Evolutionary conservation across 2,113 vertebrate genomes (phyloP).

Genomic region (Bos taurus): DNA sequence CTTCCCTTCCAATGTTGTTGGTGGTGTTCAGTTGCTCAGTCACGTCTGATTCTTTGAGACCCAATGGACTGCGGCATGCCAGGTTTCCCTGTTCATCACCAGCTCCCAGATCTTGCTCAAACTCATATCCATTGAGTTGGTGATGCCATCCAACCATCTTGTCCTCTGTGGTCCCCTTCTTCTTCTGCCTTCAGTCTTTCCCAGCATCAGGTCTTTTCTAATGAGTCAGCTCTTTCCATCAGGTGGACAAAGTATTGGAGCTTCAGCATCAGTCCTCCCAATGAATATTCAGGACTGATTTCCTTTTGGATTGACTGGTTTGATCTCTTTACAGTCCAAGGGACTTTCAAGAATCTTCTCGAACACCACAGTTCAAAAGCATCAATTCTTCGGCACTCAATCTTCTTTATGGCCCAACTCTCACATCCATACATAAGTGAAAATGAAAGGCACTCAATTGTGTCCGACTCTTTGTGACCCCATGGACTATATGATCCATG

Average conservation of each 20-base stretch:
- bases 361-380: not conserved
- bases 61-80: not conserved
- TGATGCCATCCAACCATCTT: not conserved
- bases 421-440: not conserved
- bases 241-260: not conserved
- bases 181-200: not conserved
- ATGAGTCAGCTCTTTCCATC: not conserved
- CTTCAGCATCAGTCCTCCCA: not conserved
- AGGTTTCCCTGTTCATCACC: not conserved
- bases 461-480: too few species aligned
- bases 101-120: not conserved
- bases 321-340: not conserved
- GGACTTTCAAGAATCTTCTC: not conserved
- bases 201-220: not conserved
- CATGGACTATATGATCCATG: too few species aligned
- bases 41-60: not conserved
- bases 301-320: not conserved
- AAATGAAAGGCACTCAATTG: too few species aligned
- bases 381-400: not conserved
- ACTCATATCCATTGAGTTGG: not conserved
- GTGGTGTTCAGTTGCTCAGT: not conserved
- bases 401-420: not conserved
- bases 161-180: not conserved
- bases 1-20: not conserved
- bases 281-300: not conserved